Evolutionary conservation across 1,140 invertebrate species (phyloP).

Genomic region (Himalopsyche phryganea): DNA sequence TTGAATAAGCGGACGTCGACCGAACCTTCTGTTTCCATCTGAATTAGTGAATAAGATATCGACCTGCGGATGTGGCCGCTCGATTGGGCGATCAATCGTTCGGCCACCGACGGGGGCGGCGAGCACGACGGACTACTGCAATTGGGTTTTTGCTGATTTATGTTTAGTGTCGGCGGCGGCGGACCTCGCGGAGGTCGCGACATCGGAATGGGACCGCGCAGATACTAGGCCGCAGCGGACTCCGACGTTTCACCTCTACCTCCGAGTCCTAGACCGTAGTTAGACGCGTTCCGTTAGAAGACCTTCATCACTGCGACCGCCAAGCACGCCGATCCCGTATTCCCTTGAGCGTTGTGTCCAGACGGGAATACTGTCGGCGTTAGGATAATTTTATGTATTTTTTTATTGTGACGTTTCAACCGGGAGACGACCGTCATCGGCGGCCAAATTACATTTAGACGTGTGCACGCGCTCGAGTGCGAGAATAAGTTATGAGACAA

Average conservation of each 20-base stretch:
- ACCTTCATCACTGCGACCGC: too few species aligned
- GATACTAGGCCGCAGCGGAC: conserved; percentile 18
- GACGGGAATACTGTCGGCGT: not conserved
- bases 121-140: conserved; percentile 7
- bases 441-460: not conserved
- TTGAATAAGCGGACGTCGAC: too few species aligned
- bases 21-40: too few species aligned
- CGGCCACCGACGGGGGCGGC: too few species aligned
- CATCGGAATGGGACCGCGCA: conserved; percentile 31
- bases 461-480: not conserved
- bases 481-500: too few species aligned
- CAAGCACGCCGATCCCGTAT: too few species aligned
- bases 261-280: too few species aligned
- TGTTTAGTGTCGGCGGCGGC: conserved; percentile 34
- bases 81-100: too few species aligned
- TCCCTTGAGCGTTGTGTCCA: not conserved
- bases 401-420: not conserved
- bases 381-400: conserved; percentile 1
- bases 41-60: too few species aligned
- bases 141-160: conserved; percentile 29
- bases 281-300: too few species aligned
- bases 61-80: too few species aligned
- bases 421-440: not conserved
- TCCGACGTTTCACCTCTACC: too few species aligned
- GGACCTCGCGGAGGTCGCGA: conserved; percentile 31